Evolutionary conservation across 2,113 vertebrate genomes (phyloP), one percentile per base, ranked within the genome.

Genomic region (Columbina picui): DNA sequence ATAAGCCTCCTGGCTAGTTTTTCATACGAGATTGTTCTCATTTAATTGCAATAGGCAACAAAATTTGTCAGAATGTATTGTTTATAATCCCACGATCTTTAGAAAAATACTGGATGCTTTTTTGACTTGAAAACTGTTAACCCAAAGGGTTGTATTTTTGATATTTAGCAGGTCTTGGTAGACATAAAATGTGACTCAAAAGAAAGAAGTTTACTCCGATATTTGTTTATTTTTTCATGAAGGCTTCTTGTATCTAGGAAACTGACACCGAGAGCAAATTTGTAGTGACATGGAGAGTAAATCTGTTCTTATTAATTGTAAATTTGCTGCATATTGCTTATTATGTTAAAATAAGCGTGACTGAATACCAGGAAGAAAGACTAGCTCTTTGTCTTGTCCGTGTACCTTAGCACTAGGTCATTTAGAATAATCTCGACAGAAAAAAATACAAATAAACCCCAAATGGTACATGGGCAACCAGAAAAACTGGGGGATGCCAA

Each of bases 381-480:
- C 0, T 14, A 25, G 34, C 13, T 59, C 20, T 55, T 73, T 57
- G 6, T 68, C n/a, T 57, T 32, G 20, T 78, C 15, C 14, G 29
- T 45, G 10, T 45, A 32, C 23, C 32, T 36, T 49, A 75, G 43
- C 12, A 38, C 18, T 38, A 12, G 25, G 29, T 20, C 27, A 45
- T 43, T 22, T 14, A 49, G 47, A 63, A 12, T 6, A 22, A 3
- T 18, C 16, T 47, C 57, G 10, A 20, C 9, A n/a, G 45, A 12
- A 9, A 36, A 25, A 9, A 30, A 20, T 19, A 25, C 41, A 19
- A 23, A 34, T 6, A 61, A 10, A 0, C 43, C 43, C 43, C 43
- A 45, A 45, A 19, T 9, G 12, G 41, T 30, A 30, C 0, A 0
- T 45, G 38, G 17, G 71, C 9, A 53, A 0, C 5, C 1, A 1